Conservation (phyloP, 1,140 invertebrate species). For the Holcopasites calliopsidis region DNA sequence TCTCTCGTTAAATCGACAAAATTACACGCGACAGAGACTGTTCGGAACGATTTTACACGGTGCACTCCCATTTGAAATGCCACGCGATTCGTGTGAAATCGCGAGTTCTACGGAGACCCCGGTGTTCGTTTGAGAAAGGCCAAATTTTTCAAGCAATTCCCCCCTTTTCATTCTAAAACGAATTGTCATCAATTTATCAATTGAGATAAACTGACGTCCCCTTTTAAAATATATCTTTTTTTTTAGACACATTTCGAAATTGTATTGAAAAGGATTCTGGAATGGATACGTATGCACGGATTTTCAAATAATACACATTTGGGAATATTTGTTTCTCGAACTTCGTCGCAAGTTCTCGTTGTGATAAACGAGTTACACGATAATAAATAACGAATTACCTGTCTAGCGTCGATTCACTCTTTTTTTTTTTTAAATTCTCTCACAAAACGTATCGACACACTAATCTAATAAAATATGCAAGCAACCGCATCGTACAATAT, state of each 20-base stretch:
- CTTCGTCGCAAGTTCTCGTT: too few species aligned
- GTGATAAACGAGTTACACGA: too few species aligned
- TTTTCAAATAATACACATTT: background rate
- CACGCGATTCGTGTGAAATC: conserved; percentile 10
- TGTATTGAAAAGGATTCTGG: too few species aligned
- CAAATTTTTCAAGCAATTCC: background rate
- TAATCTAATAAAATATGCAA: too few species aligned
- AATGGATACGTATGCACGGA: background rate
- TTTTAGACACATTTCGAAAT: background rate
- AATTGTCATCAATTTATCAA: background rate
- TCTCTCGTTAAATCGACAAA: conserved; percentile 28
- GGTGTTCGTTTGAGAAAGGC: background rate
- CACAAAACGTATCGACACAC: too few species aligned
- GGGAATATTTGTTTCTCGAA: too few species aligned
- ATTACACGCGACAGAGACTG: conserved; percentile 11
- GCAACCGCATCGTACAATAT: too few species aligned
- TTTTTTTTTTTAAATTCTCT: too few species aligned
- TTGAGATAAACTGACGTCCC: background rate
- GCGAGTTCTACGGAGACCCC: background rate
- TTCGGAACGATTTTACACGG: conserved; percentile 3
- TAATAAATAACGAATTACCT: too few species aligned
- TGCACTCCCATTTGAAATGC: conserved; percentile 6
- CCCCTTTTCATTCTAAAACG: background rate
- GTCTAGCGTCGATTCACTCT: too few species aligned
- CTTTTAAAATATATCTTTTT: background rate